phyloP scores from a whole-genome alignment of 2,888 invertebrate genomes.

The Coleophora flavipennella region DNA sequence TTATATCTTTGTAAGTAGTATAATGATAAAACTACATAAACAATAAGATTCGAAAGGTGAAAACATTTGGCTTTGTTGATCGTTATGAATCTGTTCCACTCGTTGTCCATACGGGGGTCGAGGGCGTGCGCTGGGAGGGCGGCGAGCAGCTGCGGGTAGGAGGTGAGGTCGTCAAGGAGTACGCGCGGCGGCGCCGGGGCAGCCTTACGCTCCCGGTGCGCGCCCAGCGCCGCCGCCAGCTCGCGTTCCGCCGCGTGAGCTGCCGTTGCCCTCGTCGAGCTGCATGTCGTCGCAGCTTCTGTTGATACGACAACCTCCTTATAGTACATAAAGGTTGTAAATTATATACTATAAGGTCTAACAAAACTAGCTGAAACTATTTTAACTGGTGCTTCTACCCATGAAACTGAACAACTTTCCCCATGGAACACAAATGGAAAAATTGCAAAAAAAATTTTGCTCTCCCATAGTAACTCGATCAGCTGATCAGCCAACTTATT shows the following conservation, averaged over 20 bases:
- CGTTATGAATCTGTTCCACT: slow-evolving; percentile 41
- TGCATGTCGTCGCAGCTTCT: not conserved
- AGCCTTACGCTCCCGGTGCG: slow-evolving; percentile 30
- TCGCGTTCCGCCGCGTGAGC: slow-evolving; percentile 43
- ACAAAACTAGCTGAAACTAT: too few species aligned
- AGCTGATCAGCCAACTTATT: too few species aligned
- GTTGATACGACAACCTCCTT: too few species aligned
- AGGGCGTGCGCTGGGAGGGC: slow-evolving; percentile 29
- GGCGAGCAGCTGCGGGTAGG: slow-evolving; percentile 12
- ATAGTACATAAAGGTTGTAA: too few species aligned
- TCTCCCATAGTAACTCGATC: too few species aligned
- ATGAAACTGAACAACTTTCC: too few species aligned
- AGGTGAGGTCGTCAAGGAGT: not conserved
- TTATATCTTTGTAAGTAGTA: slow-evolving; percentile 38
- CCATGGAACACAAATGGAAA: too few species aligned
- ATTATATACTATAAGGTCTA: too few species aligned
- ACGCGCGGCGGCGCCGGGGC: not conserved
- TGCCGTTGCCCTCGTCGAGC: slow-evolving; percentile 7
- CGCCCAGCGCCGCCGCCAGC: slow-evolving; percentile 35
- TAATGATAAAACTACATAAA: slow-evolving; percentile 40
- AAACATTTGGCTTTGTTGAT: slow-evolving; percentile 21
- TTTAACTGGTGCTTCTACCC: too few species aligned
- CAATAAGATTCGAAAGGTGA: slow-evolving; percentile 22
- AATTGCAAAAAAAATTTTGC: too few species aligned
- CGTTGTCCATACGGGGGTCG: slow-evolving; percentile 22